Evolutionary conservation across 2,797 vertebrate species (phyloP).

Genomic region (Cyclura pinguis): DNA sequence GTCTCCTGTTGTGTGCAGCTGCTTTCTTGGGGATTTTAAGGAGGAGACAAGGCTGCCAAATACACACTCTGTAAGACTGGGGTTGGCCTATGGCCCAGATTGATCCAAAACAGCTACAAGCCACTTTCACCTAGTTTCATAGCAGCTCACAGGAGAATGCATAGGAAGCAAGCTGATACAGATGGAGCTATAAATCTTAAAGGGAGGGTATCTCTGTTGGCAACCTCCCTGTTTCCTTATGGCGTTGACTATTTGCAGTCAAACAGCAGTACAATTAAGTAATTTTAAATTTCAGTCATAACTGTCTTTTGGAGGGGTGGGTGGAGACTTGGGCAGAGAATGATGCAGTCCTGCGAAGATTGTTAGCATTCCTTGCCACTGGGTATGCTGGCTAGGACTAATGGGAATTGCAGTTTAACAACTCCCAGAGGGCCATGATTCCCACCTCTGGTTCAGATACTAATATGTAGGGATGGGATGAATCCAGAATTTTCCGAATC

Average conservation of each 20-base stretch:
- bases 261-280: neutral
- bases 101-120: neutral
- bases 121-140: neutral
- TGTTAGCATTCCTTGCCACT: too few relatives aligned
- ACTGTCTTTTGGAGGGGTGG: neutral
- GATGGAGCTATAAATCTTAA: neutral
- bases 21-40: neutral
- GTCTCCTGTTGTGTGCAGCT: conserved; percentile 1
- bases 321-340: too few relatives aligned
- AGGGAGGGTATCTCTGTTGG: neutral
- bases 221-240: neutral
- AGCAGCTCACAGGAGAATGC: neutral
- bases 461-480: too few relatives aligned
- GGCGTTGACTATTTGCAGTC: neutral
- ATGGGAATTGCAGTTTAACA: too few relatives aligned
- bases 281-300: neutral
- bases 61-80: neutral
- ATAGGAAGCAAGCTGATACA: neutral
- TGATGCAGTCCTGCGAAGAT: too few relatives aligned
- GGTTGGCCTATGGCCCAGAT: conserved; percentile 6
- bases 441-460: neutral
- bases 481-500: too few relatives aligned
- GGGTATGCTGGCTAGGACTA: too few relatives aligned
- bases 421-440: too few relatives aligned
- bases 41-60: neutral